Conservation (phyloP, 2,113 vertebrate species). For the Chlamydotis undulata region DNA sequence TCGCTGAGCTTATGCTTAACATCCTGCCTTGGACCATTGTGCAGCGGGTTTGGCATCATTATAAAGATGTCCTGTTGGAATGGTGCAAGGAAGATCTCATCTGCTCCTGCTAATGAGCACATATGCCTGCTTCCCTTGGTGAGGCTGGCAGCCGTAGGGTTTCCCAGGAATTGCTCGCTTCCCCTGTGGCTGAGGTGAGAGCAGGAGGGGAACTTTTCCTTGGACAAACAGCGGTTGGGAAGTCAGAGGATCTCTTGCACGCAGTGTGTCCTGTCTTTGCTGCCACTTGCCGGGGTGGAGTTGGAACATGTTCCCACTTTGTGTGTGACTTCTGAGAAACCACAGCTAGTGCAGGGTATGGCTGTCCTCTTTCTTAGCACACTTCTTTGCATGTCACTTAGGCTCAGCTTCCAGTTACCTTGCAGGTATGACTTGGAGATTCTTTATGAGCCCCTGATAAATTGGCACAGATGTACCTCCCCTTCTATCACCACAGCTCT, state of each 20-base stretch:
- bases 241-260: background rate
- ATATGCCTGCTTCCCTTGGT: background rate
- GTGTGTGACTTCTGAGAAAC: background rate
- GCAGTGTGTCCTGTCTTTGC: background rate
- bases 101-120: background rate
- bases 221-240: background rate
- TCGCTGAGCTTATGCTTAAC: background rate
- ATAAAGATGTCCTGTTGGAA: conserved; percentile 11
- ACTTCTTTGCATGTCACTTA: background rate
- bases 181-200: background rate
- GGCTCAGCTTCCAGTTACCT: background rate
- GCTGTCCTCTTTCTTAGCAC: background rate
- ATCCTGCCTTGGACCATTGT: conserved; percentile 20
- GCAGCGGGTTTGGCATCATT: background rate
- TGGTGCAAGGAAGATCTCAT: background rate
- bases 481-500: background rate
- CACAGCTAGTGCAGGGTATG: background rate
- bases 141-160: background rate
- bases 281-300: background rate
- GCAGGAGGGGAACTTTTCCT: background rate
- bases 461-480: background rate
- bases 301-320: background rate
- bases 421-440: background rate
- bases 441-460: background rate
- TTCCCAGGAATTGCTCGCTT: background rate